Base-by-base conservation (phyloP, 2,113 vertebrate species). In the Nematolebias whitei region DNA sequence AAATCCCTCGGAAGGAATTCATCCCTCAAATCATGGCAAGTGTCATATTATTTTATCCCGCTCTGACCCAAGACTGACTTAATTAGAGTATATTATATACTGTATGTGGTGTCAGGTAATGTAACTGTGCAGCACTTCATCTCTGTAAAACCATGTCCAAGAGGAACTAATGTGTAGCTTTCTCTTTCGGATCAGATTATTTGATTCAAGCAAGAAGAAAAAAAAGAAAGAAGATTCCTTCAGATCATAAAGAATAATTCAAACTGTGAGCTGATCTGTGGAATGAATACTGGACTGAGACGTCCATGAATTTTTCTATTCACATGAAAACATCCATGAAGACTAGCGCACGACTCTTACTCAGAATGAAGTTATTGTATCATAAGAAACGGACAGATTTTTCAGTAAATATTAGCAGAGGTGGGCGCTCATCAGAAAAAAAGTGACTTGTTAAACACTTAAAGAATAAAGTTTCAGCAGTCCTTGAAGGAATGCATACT, bases 161-260 rank as follows among this genome's bases (percentile, higher is more conserved):
- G 48, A 57, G 16, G 6, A 57, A 57, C 18, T 60, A 20, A 72
- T 35, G 19, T 22, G 47, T 16, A 41, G 56, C 41, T 59, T 63
- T 55, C 78, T 20, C 52, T 22, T 64, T 12, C 48, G 23, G 55
- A 51, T 22, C 63, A 38, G 58, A 63, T 58, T 59, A 66, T 69
- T 40, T 39, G 41, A 77, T 68, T 68, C 23, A 15, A 12, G 48
- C 5, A 35, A 6, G 26, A 29, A 29, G 26, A 29, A 29, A 7
- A 29, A 29, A 29, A 29, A 29, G 7, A 29, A 29, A 29, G 7
- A 3, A 29, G 26, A 7, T 29, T 29, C 26, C 7, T 64, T 40
- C 47, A 66, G 63, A 77, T 78, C 58, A 60, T 66, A 47, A 57
- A 57, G 69, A 87, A 86, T 85, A 74, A 85, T 78, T 87, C 70